Percentiles rank a stretch among this genome's conserved stretches.
Evolutionary conservation across 1,140 invertebrate species (phyloP).

Genomic region (Drosophila subpulchrella): DNA sequence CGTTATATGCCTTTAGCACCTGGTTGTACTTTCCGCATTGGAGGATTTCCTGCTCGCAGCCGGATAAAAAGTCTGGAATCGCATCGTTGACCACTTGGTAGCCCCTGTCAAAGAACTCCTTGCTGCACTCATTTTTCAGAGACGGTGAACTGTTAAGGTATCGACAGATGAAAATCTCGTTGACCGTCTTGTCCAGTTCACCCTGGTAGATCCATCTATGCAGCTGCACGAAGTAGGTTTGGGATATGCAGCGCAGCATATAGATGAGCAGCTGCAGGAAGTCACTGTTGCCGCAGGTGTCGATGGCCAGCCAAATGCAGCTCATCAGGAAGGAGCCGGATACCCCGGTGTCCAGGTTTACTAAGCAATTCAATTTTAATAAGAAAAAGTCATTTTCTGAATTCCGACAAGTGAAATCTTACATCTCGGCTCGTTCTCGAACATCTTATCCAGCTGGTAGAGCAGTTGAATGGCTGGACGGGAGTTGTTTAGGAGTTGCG

Average conservation of each 20-base stretch:
- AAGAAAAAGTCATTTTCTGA: neutral
- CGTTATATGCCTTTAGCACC: constrained; percentile 68
- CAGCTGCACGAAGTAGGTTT: constrained; percentile 70
- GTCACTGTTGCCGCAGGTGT: constrained; percentile 51
- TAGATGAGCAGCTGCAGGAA: constrained; percentile 64
- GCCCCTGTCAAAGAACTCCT: constrained; percentile 78
- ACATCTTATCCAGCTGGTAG: constrained; percentile 39
- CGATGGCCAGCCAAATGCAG: constrained; percentile 65
- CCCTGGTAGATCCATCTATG: constrained; percentile 76
- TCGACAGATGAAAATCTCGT: constrained; percentile 72
- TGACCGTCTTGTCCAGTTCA: constrained; percentile 61
- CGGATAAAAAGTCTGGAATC: constrained; percentile 69
- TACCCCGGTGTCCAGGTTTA: constrained; percentile 29
- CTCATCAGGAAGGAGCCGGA: constrained; percentile 60
- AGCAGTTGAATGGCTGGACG: constrained; percentile 37
- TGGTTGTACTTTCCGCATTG: constrained; percentile 82
- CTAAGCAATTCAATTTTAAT: constrained; percentile 17
- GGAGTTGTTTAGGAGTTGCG: constrained; percentile 20
- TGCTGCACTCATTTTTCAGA: constrained; percentile 48
- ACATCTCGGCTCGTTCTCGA: constrained; percentile 36
- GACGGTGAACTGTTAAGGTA: constrained; percentile 16
- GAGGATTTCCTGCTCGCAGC: constrained; percentile 69
- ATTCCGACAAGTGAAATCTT: constrained; percentile 9
- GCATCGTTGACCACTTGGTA: constrained; percentile 52
- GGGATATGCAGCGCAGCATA: constrained; percentile 64